Conservation (phyloP, 2,888 invertebrate genomes). For the Actias luna region DNA sequence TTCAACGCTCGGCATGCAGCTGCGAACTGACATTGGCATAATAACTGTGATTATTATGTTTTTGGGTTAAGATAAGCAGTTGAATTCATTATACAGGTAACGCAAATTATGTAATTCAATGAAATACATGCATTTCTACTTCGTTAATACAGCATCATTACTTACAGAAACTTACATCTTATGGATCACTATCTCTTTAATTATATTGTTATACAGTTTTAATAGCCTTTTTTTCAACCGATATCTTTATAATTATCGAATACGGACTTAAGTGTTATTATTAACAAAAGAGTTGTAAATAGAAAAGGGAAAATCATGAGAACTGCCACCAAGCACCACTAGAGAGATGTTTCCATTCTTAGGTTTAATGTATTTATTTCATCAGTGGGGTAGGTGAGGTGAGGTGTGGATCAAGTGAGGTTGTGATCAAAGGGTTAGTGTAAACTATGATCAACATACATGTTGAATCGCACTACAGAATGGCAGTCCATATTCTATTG, state of each 20-base stretch:
- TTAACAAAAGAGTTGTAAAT: too few species aligned
- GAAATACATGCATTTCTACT: background rate
- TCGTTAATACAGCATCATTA: background rate
- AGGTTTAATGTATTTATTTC: too few species aligned
- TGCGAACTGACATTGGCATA: conserved; percentile 18
- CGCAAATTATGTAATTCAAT: conserved; percentile 4
- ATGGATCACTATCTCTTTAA: background rate
- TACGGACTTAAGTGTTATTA: background rate
- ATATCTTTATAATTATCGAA: background rate
- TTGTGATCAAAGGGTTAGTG: too few species aligned
- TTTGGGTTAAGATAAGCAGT: conserved; percentile 18
- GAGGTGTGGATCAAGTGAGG: too few species aligned
- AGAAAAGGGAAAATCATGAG: too few species aligned
- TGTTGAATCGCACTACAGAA: too few species aligned
- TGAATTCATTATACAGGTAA: conserved; percentile 16
- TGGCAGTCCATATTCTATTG: too few species aligned
- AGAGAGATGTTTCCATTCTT: too few species aligned
- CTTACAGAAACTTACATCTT: background rate
- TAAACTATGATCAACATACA: too few species aligned
- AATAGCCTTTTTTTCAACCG: background rate
- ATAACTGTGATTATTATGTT: conserved; percentile 19
- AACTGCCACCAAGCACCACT: too few species aligned
- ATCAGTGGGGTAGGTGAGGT: too few species aligned
- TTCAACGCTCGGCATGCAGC: conserved; percentile 18
- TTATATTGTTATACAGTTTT: background rate